phyloP scores from a whole-genome alignment of 2,797 vertebrate species.

The Phrynocephalus guinanensis region DNA sequence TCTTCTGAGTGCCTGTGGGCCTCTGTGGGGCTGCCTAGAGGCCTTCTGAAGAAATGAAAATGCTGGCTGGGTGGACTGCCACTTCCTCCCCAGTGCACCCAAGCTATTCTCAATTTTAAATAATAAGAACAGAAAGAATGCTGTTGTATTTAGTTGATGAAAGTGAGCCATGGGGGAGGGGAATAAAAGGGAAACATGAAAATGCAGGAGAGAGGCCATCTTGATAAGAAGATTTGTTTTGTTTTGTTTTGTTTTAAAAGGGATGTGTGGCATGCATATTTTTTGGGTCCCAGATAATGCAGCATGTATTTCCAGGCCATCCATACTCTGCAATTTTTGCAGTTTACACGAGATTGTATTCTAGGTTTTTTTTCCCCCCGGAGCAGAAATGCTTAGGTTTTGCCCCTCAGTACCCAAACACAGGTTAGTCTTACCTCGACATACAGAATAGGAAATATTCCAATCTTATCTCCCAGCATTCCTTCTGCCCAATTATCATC shows the following conservation, averaged over 20 bases:
- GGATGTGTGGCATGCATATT: no score
- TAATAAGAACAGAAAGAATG: background rate
- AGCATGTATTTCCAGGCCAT: background rate
- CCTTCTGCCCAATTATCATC: conserved; percentile 99
- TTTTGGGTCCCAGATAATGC: background rate
- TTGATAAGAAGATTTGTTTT: background rate
- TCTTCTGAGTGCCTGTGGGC: background rate
- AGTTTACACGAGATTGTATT: background rate
- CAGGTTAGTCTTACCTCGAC: conserved; percentile 88
- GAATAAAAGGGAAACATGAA: background rate
- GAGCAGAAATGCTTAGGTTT: no score
- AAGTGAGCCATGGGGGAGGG: background rate
- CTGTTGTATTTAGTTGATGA: no score
- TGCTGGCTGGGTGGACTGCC: background rate
- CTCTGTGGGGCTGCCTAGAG: background rate
- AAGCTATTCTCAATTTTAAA: background rate
- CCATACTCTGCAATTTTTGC: conserved; percentile 18
- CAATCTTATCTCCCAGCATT: conserved; percentile 98
- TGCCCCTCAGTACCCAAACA: background rate
- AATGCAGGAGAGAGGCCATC: background rate
- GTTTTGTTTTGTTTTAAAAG: background rate
- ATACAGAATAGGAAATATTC: conserved; percentile 97
- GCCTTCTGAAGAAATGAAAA: background rate
- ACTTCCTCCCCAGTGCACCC: background rate
- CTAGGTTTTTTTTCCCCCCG: no score